A percentile compares a stretch with the other conserved stretches of the same genome.
Conservation (phyloP, 2,797 vertebrate species). For the Scolopax bukidnonensis region DNA sequence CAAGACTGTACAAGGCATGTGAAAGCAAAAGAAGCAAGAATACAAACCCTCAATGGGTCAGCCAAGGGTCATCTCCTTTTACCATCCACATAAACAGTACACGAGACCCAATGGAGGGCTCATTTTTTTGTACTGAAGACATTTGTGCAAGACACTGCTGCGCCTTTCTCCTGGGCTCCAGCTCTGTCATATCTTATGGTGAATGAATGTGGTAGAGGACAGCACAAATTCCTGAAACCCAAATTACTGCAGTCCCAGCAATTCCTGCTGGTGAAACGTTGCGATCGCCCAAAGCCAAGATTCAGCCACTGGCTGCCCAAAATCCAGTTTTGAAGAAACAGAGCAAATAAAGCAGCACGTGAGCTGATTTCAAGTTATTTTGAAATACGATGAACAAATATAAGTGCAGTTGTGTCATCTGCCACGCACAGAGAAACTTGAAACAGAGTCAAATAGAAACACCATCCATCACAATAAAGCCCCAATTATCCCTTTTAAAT, state of each 20-base stretch:
- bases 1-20: neutral
- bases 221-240: neutral
- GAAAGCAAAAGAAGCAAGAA: neutral
- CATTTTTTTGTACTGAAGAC: neutral
- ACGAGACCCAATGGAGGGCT: fast-evolving
- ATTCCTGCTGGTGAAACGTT: neutral
- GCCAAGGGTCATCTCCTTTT: neutral
- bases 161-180: neutral
- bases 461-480: slow-evolving; percentile 38
- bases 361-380: slow-evolving; percentile 45
- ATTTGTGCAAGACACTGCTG: neutral
- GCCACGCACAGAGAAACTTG: neutral
- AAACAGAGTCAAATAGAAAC: slow-evolving; percentile 40
- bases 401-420: slow-evolving; percentile 36
- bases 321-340: slow-evolving; percentile 50
- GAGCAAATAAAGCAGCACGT: neutral
- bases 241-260: neutral
- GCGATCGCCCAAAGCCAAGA: neutral
- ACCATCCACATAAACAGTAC: neutral
- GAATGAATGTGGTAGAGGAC: neutral
- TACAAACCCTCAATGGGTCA: neutral
- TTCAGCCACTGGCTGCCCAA: neutral
- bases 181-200: neutral
- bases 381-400: slow-evolving; percentile 20
- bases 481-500: slow-evolving; percentile 64